Conservation (phyloP, 1,140 invertebrate species). For the Conopomorpha cramerella region DNA sequence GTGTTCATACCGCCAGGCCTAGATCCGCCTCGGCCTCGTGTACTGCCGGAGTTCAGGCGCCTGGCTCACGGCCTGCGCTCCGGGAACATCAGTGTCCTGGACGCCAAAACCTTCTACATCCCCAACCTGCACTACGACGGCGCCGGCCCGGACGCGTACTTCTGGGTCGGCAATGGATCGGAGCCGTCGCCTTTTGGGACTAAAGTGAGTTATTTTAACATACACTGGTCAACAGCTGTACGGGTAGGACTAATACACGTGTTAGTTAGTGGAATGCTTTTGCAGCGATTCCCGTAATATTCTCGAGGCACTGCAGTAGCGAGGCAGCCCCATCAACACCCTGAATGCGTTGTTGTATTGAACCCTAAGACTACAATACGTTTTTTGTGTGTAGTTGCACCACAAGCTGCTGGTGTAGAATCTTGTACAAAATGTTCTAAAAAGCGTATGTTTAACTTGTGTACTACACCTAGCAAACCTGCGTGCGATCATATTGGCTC, state of each 20-base stretch:
- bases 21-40: conserved; percentile 74
- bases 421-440: too few species aligned
- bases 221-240: neutral
- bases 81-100: conserved; percentile 87
- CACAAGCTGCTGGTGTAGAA: too few species aligned
- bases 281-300: too few species aligned
- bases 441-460: too few species aligned
- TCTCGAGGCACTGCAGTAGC: too few species aligned
- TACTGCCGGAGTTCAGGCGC: conserved; percentile 83
- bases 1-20: conserved; percentile 76
- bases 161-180: conserved; percentile 87
- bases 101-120: conserved; percentile 91
- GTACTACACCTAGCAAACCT: too few species aligned
- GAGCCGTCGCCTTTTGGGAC: conserved; percentile 81
- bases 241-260: neutral
- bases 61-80: conserved; percentile 85
- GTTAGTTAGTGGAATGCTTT: too few species aligned
- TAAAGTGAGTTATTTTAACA: conserved; percentile 62
- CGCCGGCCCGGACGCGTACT: conserved; percentile 86
- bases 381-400: too few species aligned
- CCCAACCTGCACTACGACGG: conserved; percentile 92
- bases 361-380: too few species aligned
- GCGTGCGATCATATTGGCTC: too few species aligned
- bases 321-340: too few species aligned
- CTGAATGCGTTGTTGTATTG: too few species aligned